Conservation (phyloP, 2,113 vertebrate species). For the Maccullochella peelii region DNA sequence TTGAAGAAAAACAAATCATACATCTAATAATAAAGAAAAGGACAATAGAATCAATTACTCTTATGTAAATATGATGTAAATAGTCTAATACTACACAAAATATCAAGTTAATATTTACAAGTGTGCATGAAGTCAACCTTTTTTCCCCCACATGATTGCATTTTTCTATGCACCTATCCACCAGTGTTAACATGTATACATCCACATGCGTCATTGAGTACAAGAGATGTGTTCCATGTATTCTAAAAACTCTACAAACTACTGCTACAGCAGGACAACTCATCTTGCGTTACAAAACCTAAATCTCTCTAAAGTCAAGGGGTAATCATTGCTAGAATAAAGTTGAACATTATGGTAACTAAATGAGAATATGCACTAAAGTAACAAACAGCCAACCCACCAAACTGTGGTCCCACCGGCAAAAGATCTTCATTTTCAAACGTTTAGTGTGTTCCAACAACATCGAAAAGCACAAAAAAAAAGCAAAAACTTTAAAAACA, state of each 20-base stretch:
- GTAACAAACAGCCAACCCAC: conserved; percentile 80
- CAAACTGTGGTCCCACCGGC: conserved; percentile 84
- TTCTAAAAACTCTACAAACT: neutral
- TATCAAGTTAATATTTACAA: no score
- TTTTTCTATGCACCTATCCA: neutral
- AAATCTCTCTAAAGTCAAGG: neutral
- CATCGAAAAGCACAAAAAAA: conserved; percentile 55
- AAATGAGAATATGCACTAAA: neutral
- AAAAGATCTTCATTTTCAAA: conserved; percentile 88
- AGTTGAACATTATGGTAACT: no score
- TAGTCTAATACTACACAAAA: no score
- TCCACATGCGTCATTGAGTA: neutral
- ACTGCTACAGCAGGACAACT: neutral
- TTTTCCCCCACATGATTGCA: neutral
- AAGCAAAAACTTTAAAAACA: neutral
- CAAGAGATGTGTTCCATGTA: neutral
- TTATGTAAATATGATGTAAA: neutral
- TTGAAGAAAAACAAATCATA: neutral
- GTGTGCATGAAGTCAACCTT: neutral
- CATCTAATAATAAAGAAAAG: neutral
- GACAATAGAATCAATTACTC: neutral
- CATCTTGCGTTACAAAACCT: neutral
- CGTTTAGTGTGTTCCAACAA: conserved; percentile 67
- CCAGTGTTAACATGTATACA: neutral
- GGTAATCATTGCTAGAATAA: no score